Evolutionary conservation across 2,888 invertebrate species (phyloP).

Genomic region (Pocota personata): DNA sequence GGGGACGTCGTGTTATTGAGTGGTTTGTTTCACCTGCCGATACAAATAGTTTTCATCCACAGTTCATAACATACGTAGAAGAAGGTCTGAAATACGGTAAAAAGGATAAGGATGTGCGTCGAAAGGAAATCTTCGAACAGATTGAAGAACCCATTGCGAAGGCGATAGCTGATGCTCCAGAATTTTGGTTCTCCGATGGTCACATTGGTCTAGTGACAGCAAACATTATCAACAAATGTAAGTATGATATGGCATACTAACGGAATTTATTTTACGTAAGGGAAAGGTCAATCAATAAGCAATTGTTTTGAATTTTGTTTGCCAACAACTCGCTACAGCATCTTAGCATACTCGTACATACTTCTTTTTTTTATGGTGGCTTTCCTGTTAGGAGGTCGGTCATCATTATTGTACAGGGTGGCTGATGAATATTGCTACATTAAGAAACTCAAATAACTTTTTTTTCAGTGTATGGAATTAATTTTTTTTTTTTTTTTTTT

Average conservation of each 20-base stretch:
- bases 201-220: constrained; percentile 88
- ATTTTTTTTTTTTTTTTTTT: too few species aligned
- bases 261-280: too few species aligned
- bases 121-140: constrained; percentile 88
- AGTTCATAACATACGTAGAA: constrained; percentile 88
- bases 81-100: constrained; percentile 90
- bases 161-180: constrained; percentile 85
- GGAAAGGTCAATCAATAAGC: too few species aligned
- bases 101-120: constrained; percentile 87
- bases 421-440: too few species aligned
- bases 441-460: too few species aligned
- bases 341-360: too few species aligned
- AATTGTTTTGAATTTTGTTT: too few species aligned
- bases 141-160: constrained; percentile 85
- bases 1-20: constrained; percentile 93
- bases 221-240: constrained; percentile 86
- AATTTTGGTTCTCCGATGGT: constrained; percentile 88
- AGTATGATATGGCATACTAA: constrained; percentile 81
- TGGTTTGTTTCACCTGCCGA: constrained; percentile 94
- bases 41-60: constrained; percentile 91
- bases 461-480: too few species aligned
- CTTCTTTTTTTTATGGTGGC: too few species aligned
- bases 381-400: too few species aligned
- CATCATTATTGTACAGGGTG: too few species aligned
- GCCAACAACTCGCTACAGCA: too few species aligned